phyloP scores from a whole-genome alignment of 2,888 invertebrate genomes.

The Eremobia ochroleuca region DNA sequence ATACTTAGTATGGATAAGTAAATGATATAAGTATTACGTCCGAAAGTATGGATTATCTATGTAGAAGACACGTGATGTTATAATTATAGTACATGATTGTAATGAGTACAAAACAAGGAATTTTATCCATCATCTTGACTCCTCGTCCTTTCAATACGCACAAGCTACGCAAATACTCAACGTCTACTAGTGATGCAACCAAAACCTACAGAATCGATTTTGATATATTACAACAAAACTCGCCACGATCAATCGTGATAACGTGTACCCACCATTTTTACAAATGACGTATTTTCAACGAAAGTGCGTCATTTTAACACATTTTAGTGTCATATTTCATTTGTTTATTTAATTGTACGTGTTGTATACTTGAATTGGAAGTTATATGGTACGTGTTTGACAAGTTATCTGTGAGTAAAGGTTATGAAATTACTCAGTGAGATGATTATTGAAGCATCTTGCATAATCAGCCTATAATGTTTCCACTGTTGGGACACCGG shows the following conservation, averaged over 20 bases:
- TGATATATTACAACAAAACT: slow-evolving; percentile 11
- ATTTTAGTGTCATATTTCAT: slow-evolving; percentile 19
- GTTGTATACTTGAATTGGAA: slow-evolving; percentile 27
- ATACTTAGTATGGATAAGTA: too few species aligned
- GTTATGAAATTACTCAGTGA: slow-evolving; percentile 33
- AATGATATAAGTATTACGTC: too few species aligned
- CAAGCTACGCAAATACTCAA: slow-evolving; percentile 27
- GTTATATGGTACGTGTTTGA: slow-evolving; percentile 26
- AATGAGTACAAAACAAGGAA: slow-evolving; percentile 1
- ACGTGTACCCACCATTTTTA: slow-evolving; percentile 11
- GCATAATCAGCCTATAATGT: neutral
- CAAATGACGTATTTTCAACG: slow-evolving; percentile 37
- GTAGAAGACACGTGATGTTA: neutral
- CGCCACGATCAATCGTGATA: slow-evolving; percentile 31
- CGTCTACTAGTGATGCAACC: slow-evolving; percentile 5
- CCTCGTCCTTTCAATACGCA: neutral
- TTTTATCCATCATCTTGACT: neutral
- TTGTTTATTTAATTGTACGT: slow-evolving; percentile 39
- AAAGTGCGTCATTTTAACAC: slow-evolving; percentile 46
- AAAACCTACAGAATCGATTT: slow-evolving; percentile 21
- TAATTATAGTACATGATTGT: neutral
- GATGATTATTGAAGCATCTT: neutral
- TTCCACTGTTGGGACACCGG: neutral
- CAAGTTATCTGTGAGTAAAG: neutral
- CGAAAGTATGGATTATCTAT: neutral